A percentile compares a stretch with the other conserved stretches of the same genome.
phyloP scores from a whole-genome alignment of 2,888 invertebrate genomes.

The Polia nebulosa region DNA sequence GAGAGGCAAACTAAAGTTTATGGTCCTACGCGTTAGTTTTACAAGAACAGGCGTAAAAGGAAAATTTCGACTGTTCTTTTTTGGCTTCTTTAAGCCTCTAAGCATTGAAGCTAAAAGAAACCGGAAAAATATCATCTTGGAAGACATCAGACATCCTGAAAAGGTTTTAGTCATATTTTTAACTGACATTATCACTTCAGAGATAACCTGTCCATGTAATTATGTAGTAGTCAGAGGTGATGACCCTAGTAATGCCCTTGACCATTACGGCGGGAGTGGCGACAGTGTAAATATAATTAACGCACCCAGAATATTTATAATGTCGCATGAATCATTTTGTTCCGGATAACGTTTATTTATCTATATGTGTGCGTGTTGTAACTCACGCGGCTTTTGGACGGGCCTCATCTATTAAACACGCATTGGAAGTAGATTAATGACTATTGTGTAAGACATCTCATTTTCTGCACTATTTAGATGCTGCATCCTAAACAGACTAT shows the following conservation, averaged over 20 bases:
- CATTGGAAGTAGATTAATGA: not conserved
- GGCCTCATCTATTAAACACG: conserved; percentile 30
- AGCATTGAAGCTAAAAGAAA: not conserved
- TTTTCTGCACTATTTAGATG: conserved; percentile 4
- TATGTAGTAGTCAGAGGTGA: conserved; percentile 28
- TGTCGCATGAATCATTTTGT: conserved; percentile 58
- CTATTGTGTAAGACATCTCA: not conserved
- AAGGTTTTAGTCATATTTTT: not conserved
- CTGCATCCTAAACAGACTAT: not conserved
- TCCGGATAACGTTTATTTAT: conserved; percentile 58
- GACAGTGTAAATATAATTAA: conserved; percentile 60
- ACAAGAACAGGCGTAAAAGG: conserved; percentile 3
- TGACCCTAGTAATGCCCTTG: conserved; percentile 53
- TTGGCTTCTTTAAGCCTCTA: no score
- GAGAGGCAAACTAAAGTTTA: conserved; percentile 28
- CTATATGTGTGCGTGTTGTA: conserved; percentile 28
- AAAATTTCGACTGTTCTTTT: conserved; percentile 2
- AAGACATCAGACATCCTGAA: not conserved
- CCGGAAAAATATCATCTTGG: not conserved
- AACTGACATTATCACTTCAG: not conserved
- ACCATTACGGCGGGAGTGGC: conserved; percentile 55
- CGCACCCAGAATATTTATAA: conserved; percentile 49
- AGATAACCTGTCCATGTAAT: conserved; percentile 39
- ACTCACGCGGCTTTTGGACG: not conserved
- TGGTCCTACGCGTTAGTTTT: conserved; percentile 2